Evolutionary conservation across 2,113 vertebrate species (phyloP), one percentile per base, ranked within the genome.

Genomic region (Festucalex cinctus): DNA sequence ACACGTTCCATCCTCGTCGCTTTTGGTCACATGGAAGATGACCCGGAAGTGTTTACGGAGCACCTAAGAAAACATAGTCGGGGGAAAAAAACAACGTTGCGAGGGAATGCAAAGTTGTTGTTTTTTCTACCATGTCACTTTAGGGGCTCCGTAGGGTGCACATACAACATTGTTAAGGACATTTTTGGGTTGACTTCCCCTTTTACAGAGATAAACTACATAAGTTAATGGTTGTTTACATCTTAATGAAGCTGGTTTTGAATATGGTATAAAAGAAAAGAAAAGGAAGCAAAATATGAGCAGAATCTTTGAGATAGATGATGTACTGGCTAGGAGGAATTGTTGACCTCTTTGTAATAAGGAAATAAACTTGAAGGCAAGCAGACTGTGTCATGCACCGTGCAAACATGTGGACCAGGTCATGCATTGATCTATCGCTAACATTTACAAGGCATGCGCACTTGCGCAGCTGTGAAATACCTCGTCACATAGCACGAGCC

Each of bases 381-480:
- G 56, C 26, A 63, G 1, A 63, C 41, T 41, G 24, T 32, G 37
- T 51, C 66, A 70, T 22, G 39, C 43, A 53, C 2, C 20, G 22
- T 46, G 16, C 8, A 22, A 20, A 20, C 48, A 7, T 2, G 8
- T n/a, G 48, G 19, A n/a, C 20, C 46, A 56, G 59, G 62, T 72
- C 58, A 53, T 48, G 70, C 26, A 28, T 49, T n/a, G n/a, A n/a
- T n/a, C 51, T 35, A 41, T 63, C 58, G 6, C 9, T 28, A 70
- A 62, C 73, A 74, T 70, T 65, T 4, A 76, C 20, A 46, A 36
- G 35, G 49, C 43, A 13, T n/a, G n/a, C 12, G 58, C 70, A 78
- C n/a, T n/a, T n/a, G n/a, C n/a, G n/a, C 85, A 86, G 73, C 84
- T 62, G 87, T 43, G 54, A 66, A 77, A 78, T 41, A 73, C 68